phyloP scores from a whole-genome alignment of 2,797 vertebrate species.

The Eulemur mongoz region DNA sequence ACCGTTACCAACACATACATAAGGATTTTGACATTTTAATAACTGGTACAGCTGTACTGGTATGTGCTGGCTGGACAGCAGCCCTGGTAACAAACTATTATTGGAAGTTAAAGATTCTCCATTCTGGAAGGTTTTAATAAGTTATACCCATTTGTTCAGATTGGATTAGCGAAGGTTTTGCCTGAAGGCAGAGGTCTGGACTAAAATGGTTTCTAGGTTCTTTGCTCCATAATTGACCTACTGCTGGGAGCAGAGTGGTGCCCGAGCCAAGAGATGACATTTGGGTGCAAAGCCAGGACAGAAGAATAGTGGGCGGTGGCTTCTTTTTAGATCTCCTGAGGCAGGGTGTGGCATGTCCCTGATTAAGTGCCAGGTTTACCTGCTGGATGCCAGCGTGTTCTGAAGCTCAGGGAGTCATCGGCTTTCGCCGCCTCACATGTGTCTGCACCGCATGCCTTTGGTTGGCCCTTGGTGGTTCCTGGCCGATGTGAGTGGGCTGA shows the following conservation, averaged over 20 bases:
- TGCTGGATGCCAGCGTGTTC: neutral
- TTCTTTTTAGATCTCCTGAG: neutral
- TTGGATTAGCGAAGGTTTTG: conserved; percentile 17
- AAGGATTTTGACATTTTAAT: neutral
- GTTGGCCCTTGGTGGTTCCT: neutral
- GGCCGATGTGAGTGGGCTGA: neutral
- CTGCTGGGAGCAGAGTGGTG: neutral
- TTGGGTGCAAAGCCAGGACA: neutral
- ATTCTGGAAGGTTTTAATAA: conserved; percentile 42
- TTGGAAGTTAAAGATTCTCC: conserved; percentile 18
- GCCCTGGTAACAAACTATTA: neutral
- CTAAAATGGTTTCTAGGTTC: conserved; percentile 40
- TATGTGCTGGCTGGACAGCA: neutral
- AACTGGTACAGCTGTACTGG: neutral
- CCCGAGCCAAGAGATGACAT: neutral
- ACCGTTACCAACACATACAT: neutral
- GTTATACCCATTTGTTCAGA: conserved; percentile 36
- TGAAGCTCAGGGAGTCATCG: neutral
- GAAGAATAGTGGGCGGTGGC: neutral
- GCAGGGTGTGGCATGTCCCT: neutral
- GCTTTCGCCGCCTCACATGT: neutral
- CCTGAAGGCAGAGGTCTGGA: conserved; percentile 18
- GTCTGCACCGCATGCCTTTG: neutral
- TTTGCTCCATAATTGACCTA: conserved; percentile 29
- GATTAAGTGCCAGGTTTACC: neutral